Evolutionary conservation across 2,888 invertebrate species (phyloP), one percentile per base, ranked within the genome.

Genomic region (Hylaea fasciaria): DNA sequence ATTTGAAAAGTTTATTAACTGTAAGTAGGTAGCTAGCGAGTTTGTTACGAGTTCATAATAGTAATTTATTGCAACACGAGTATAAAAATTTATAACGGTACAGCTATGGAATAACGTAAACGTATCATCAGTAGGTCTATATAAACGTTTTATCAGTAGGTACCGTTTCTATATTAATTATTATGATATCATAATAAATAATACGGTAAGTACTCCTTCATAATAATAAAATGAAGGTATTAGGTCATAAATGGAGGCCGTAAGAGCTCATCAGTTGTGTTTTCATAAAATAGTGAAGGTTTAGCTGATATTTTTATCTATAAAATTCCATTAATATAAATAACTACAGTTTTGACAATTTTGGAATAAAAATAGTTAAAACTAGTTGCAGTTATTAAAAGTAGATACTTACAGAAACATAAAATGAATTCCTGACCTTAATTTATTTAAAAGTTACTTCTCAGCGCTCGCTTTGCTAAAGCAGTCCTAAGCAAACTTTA

Each of bases 121-220:
- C 14, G 16, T 56, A 14, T n/a, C n/a, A n/a, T n/a, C n/a, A n/a
- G n/a, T n/a, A 49, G 43, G 35, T 13, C 41, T 35, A 35, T 13
- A 49, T 48, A 39, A 57, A 57, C 39, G 32, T 51, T 44, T 40
- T 50, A 57, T 50, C 56, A 45, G 16, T 32, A 51, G 39, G 16
- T 32, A 51, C 16, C 29, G 39, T 50, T 57, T 39, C 39, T 44
- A 51, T 40, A 51, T 39, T 48, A 50, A 14, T 50, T 17, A 37
- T 51, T 35, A 52, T 32, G 47, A 46, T 5, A 5, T 22, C 22
- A 22, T 22, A 22, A 22, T 22, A 22, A 22, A 22, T 22, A 22
- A 3, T n/a, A n/a, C n/a, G n/a, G n/a, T n/a, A n/a, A 22, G 2
- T 22, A 22, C 22, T 22, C 22, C 22, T 22, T 22, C 41, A 29